Percentiles rank a stretch among this genome's conserved stretches.
phyloP scores from a whole-genome alignment of 2,888 invertebrate genomes.

The Tupiocoris notatus region DNA sequence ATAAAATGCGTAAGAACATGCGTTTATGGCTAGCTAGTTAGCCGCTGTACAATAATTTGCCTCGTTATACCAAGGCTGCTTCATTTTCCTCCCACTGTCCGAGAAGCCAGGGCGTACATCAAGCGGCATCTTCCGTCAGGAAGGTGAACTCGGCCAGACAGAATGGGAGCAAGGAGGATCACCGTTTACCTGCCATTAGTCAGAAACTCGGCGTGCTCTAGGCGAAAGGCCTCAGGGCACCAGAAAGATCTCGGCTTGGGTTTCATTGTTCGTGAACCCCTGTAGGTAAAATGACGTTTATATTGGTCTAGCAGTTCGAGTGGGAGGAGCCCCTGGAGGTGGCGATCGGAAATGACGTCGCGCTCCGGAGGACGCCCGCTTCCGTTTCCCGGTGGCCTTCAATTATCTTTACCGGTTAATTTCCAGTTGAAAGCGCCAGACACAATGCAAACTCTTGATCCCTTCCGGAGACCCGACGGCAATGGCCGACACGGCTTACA shows the following conservation, averaged over 20 bases:
- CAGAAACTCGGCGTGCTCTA: not conserved
- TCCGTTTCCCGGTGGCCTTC: conserved; percentile 8
- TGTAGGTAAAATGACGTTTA: conserved; percentile 10
- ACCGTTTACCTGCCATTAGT: conserved; percentile 30
- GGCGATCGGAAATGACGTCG: conserved; percentile 25
- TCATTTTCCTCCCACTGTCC: too few species aligned
- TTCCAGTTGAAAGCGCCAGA: not conserved
- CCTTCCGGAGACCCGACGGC: not conserved
- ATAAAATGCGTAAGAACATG: too few species aligned
- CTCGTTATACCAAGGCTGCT: too few species aligned
- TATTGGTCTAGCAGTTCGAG: conserved; percentile 24
- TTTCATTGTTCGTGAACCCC: conserved; percentile 24
- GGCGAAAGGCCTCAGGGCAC: conserved; percentile 6
- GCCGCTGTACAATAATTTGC: too few species aligned
- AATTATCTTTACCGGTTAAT: conserved; percentile 18
- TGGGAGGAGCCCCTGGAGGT: conserved; percentile 24
- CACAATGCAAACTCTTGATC: not conserved
- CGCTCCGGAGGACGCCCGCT: conserved; percentile 1
- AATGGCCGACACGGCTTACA: conserved; percentile 14
- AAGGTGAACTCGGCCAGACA: not conserved
- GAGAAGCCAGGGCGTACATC: too few species aligned
- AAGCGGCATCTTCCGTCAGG: conserved; percentile 12
- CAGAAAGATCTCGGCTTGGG: not conserved
- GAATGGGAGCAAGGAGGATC: conserved; percentile 27
- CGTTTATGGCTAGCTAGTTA: too few species aligned